Evolutionary conservation across 1,140 invertebrate species (phyloP).

Genomic region (Listronotus oregonensis): DNA sequence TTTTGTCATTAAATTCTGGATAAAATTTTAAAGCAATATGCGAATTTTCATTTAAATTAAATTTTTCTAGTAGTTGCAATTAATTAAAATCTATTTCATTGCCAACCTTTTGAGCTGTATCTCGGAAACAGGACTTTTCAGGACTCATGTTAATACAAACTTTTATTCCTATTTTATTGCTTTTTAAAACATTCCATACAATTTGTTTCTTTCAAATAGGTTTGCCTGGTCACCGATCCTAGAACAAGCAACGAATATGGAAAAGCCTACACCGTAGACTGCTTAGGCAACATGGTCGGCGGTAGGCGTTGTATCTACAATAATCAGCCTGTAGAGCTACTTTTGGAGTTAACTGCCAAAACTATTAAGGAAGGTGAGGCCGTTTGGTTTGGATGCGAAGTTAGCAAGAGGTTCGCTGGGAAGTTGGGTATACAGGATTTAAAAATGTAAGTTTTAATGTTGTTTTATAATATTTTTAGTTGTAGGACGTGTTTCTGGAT

Average conservation of each 20-base stretch:
- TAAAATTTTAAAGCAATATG: too few relatives aligned
- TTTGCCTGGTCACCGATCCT: slow-evolving; percentile 86
- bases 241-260: slow-evolving; percentile 76
- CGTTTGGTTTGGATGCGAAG: slow-evolving; percentile 94
- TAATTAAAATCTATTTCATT: too few relatives aligned
- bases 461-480: too few relatives aligned
- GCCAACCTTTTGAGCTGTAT: too few relatives aligned
- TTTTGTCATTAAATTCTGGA: too few relatives aligned
- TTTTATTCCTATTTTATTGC: too few relatives aligned
- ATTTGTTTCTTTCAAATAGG: slow-evolving; percentile 54
- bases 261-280: slow-evolving; percentile 84
- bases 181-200: too few relatives aligned
- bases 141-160: too few relatives aligned
- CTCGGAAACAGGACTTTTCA: too few relatives aligned
- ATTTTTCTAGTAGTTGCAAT: too few relatives aligned
- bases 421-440: slow-evolving; percentile 84
- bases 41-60: too few relatives aligned
- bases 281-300: slow-evolving; percentile 82
- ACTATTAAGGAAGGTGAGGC: slow-evolving; percentile 82
- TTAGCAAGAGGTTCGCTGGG: slow-evolving; percentile 77
- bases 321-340: slow-evolving; percentile 80
- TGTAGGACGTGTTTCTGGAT: too few relatives aligned
- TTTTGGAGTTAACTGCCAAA: slow-evolving; percentile 75
- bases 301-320: slow-evolving; percentile 80
- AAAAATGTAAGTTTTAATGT: slow-evolving; percentile 66